Evolutionary conservation across 2,113 vertebrate genomes (phyloP).

Genomic region (Labeo catla): DNA sequence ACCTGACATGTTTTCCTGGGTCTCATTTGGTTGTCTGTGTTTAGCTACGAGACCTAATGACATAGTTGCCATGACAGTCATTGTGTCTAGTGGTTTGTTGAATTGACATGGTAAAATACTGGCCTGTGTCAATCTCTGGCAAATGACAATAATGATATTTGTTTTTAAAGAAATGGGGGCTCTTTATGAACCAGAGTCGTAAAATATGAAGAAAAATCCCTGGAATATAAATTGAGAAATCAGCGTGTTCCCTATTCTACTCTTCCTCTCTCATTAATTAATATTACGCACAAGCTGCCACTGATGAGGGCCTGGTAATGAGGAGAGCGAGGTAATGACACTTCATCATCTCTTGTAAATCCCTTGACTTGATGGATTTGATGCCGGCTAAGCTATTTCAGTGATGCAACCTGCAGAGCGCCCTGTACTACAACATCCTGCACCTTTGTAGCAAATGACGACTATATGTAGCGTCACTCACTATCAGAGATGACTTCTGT

Average conservation of each 20-base stretch:
- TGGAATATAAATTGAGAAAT: constrained; percentile 21
- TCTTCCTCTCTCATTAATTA: constrained; percentile 69
- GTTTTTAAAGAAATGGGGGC: not conserved
- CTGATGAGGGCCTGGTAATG: constrained; percentile 76
- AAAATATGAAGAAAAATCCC: not conserved
- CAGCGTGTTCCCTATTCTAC: constrained; percentile 22
- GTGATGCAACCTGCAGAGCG: constrained; percentile 35
- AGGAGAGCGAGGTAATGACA: constrained; percentile 75
- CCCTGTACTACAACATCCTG: constrained; percentile 27
- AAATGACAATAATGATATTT: not conserved
- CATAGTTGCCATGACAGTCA: not conserved
- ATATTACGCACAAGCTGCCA: constrained; percentile 66
- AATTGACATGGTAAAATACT: not conserved
- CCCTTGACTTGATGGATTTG: constrained; percentile 66
- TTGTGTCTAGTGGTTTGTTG: not conserved
- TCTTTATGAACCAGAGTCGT: not conserved
- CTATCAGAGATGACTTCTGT: not conserved
- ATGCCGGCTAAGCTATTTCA: constrained; percentile 46
- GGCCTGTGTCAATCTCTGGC: not conserved
- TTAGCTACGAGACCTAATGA: not conserved
- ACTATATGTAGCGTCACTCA: constrained; percentile 42
- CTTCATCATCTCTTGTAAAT: constrained; percentile 76
- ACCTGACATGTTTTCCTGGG: not conserved
- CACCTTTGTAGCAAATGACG: constrained; percentile 39
- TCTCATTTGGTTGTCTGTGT: not conserved